Base-by-base conservation (phyloP, 2,888 invertebrate genomes). In the Microctonus hyperodae region DNA sequence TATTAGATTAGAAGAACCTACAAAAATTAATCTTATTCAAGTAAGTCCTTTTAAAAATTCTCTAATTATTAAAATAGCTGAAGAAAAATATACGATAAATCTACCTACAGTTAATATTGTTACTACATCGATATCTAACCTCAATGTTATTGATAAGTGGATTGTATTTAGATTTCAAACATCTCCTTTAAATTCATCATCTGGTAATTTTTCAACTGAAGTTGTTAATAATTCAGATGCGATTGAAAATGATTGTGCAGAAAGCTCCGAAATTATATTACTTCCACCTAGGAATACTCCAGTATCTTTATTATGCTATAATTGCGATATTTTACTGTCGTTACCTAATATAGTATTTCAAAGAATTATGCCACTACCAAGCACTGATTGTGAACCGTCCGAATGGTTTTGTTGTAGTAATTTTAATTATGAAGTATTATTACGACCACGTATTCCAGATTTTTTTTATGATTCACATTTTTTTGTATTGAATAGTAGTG, bases 331-430 rank as follows among this genome's bases (percentile, higher is more conserved):
- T 69, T 59, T 70, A 35, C 68, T 83, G 48, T 75, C 80, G 7
- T 76, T 77, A n/a, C 58, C 62, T 2, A 25, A 62, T 58, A 51
- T 79, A 25, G 67, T 64, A 55, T 76, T 82, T 50, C 67, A 74
- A 60, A 77, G 80, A 70, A 69, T 83, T 28, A 67, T 83, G 37
- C 81, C 83, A 28, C 56, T 81, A 28, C 83, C 83, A 3, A 76
- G 78, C 63, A 67, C 63, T 28, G 78, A 81, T 28, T 83, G 77
- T 55, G 82, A 83, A 68, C 77, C 78, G 11, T 72, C 72, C n/a
- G 82, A 83, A 65, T 84, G 83, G 82, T 84, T 82, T 67, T 84
- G 83, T 60, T 81, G 82, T 60, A 78, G 73, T 11, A 40, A 28
- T 48, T 51, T 67, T 20, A 71, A 76, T 58, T 68, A 70, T 35